Evolutionary conservation across 2,113 vertebrate genomes (phyloP).

Genomic region (Melanostigma gelatinosum): DNA sequence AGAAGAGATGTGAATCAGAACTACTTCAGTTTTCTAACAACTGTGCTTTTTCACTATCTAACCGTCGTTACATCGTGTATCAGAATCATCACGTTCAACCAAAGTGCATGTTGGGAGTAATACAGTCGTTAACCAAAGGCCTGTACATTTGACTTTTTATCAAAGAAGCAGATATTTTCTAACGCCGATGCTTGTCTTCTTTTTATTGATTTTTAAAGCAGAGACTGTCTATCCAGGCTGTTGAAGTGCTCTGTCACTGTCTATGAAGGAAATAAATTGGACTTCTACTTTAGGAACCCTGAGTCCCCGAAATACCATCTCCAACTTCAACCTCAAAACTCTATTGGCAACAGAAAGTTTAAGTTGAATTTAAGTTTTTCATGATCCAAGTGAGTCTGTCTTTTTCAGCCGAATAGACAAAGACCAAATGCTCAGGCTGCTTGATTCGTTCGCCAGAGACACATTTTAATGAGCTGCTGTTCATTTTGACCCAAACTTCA

Average conservation of each 20-base stretch:
- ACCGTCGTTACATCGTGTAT: background rate
- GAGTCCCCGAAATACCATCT: background rate
- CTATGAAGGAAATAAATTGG: background rate
- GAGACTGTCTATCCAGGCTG: background rate
- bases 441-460: slow-evolving; percentile 23
- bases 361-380: slow-evolving; percentile 16
- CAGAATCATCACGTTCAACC: background rate
- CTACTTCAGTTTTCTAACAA: background rate
- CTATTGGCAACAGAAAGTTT: background rate
- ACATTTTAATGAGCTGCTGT: slow-evolving; percentile 36
- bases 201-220: background rate
- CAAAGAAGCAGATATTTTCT: background rate
- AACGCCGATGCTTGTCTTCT: background rate
- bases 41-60: no score
- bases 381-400: background rate
- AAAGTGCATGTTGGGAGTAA: background rate
- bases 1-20: background rate
- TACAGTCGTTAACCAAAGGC: background rate
- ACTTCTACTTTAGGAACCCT: background rate
- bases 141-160: background rate
- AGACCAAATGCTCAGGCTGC: background rate
- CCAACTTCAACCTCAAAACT: background rate
- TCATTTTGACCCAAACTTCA: slow-evolving; percentile 6
- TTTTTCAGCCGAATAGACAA: background rate
- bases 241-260: background rate